phyloP scores from a whole-genome alignment of 35 echinoderm and acorn worm species.

The Antedon bifida region DNA sequence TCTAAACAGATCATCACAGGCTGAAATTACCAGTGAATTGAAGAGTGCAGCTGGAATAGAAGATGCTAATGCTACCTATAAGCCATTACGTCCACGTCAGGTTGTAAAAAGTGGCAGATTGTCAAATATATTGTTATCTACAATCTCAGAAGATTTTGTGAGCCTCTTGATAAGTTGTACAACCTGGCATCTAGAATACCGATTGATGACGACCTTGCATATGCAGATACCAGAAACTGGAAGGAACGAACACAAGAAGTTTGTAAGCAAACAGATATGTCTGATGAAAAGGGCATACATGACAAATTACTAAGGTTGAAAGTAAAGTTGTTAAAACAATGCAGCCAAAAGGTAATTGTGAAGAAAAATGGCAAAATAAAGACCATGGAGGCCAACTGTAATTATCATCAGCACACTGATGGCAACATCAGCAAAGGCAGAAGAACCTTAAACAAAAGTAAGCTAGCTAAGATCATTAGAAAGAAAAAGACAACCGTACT shows the following conservation, averaged over 20 bases:
- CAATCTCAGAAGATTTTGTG: slow-evolving; percentile 10
- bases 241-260: neutral
- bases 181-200: slow-evolving; percentile 13
- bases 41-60: slow-evolving; percentile 10
- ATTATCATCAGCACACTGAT: no score
- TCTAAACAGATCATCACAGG: slow-evolving; percentile 10
- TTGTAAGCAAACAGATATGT: slow-evolving; percentile 4
- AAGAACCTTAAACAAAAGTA: no score
- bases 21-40: neutral
- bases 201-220: slow-evolving; percentile 6
- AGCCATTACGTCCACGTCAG: slow-evolving; percentile 18
- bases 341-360: no score
- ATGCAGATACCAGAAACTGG: slow-evolving; percentile 6
- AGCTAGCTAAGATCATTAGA: no score
- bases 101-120: slow-evolving; percentile 12
- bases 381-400: no score
- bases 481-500: no score
- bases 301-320: no score
- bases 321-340: no score
- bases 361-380: no score
- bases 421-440: no score
- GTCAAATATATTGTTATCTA: slow-evolving; percentile 15
- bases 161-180: slow-evolving; percentile 8
- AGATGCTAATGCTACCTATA: slow-evolving; percentile 12
- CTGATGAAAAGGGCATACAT: no score